These are phyloP conservation scores for Lynx canadensis DNA, from an alignment of 2,113 vertebrate species.

Conservation along the genomic window DNA sequence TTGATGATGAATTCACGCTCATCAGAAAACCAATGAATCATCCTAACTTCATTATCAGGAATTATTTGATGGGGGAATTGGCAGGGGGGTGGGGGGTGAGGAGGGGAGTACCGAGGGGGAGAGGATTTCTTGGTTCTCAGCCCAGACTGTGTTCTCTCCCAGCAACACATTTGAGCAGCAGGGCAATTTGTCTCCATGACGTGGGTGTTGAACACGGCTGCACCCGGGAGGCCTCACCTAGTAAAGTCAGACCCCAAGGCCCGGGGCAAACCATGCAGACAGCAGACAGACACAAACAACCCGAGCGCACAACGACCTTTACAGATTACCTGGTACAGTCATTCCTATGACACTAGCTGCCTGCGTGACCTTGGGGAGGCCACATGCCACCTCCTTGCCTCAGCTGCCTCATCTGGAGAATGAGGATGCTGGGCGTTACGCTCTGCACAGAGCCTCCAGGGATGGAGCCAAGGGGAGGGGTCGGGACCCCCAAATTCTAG, in stretches of 20 bases:
- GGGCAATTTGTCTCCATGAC: background rate
- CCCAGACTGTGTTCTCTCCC: conserved; percentile 39
- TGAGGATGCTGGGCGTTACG: background rate
- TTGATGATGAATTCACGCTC: conserved; percentile 80
- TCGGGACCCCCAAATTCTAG: background rate
- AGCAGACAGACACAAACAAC: background rate
- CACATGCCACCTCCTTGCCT: background rate
- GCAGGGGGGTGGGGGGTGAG: background rate
- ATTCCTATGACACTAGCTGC: background rate
- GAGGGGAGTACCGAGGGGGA: background rate
- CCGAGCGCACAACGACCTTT: accelerated
- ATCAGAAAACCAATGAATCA: conserved; percentile 82
- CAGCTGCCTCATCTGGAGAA: background rate
- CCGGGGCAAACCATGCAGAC: background rate
- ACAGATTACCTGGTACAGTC: accelerated
- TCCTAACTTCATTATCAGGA: conserved; percentile 82
- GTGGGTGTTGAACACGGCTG: background rate
- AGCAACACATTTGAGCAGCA: background rate
- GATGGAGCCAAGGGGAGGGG: background rate
- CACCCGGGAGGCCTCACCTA: background rate
- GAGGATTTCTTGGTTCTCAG: conserved; percentile 59
- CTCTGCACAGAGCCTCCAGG: background rate
- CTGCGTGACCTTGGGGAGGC: background rate
- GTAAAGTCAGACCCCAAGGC: background rate
- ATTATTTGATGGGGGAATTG: conserved; percentile 75